Base-by-base conservation (phyloP, 2,113 vertebrate species). In the Tragelaphus strepsiceros region DNA sequence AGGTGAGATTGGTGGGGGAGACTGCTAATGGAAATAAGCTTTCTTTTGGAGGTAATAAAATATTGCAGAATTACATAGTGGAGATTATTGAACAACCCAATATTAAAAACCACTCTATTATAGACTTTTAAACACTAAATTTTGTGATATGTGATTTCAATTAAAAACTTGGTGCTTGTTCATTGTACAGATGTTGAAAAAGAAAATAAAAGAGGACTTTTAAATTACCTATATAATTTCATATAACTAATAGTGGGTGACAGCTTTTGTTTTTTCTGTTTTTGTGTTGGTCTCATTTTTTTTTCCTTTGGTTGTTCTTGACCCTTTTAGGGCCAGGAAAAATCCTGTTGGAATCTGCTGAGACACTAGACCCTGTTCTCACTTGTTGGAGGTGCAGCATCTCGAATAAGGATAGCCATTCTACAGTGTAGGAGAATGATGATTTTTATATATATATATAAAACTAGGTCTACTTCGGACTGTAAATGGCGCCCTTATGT, bases 161-260 rank as follows among this genome's bases (percentile, higher is more conserved):
- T 86, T 46, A n/a, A 96, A 28, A 39, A 32, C 53, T 12, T 9
- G n/a, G 28, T 10, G 13, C 22, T 91, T 77, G 1, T 77, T 82
- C 13, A 15, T 13, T 30, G 32, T n/a, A 64, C 78, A 56, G 35
- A 43, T 62, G 62, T 61, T 85, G 78, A 51, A 61, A 88, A 61
- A 35, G 14, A 39, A 93, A 91, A 54, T 28, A 43, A 59, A 94
- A 88, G 54, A n/a, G 74, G 53, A 74, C 21, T 24, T 90, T 95
- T 49, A 88, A 95, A 56, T 54, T 15, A 64, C 39, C 56, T 67
- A 0, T 51, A 0, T 43, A 51, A 89, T 78, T 80, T n/a, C 32
- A n/a, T 54, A 7, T 54, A 58, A 32, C 9, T 49, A 67, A 28
- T 8, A 32, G 39, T 14, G 30, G 7, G 21, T 56, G 81, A 35